Conservation (phyloP, 2,113 vertebrate species). For the Protobothrops mucrosquamatus region DNA sequence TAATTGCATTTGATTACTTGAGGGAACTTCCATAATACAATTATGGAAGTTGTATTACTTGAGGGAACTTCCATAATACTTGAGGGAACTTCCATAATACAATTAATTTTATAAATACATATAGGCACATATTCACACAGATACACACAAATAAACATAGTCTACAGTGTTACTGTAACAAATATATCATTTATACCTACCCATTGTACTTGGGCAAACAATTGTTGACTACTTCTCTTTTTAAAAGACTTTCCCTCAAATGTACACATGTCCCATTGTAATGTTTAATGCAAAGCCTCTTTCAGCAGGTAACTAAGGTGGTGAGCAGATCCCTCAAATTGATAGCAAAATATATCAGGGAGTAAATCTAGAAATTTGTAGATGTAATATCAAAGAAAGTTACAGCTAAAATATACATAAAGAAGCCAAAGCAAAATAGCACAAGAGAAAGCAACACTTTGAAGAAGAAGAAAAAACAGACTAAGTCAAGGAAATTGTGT, state of each 20-base stretch:
- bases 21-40: background rate
- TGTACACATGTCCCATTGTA: background rate
- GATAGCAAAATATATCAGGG: background rate
- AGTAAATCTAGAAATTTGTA: background rate
- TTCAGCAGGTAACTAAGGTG: background rate
- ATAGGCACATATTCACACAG: background rate
- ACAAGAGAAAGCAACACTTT: background rate
- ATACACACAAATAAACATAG: background rate
- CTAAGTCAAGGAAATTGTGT: background rate
- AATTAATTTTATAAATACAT: background rate
- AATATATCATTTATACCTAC: background rate
- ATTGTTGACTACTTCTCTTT: background rate
- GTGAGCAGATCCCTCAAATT: background rate
- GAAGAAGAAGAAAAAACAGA: no score
- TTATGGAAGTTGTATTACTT: no score
- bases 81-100: background rate
- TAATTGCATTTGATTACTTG: conserved; percentile 47
- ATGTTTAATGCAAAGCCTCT: background rate
- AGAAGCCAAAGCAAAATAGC: background rate
- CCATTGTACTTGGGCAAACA: background rate
- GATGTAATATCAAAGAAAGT: background rate
- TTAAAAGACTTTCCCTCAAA: background rate
- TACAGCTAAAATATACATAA: background rate
- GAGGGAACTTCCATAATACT: background rate
- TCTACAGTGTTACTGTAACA: background rate